A percentile compares a stretch with the other conserved stretches of the same genome.
Evolutionary conservation across 1,140 invertebrate genomes (phyloP).

Genomic region (Cylas formicarius): DNA sequence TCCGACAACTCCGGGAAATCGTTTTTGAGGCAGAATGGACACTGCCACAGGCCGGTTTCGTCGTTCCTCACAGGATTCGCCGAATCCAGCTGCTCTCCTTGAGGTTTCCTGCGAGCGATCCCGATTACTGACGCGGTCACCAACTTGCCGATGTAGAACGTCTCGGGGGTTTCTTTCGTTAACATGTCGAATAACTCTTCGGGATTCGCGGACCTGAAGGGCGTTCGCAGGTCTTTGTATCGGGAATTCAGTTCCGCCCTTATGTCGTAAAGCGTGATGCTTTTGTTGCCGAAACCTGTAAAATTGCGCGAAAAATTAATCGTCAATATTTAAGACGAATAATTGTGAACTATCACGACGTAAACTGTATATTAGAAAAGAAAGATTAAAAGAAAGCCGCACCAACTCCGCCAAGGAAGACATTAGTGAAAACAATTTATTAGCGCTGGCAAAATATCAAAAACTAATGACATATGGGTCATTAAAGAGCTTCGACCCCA

Average conservation of each 20-base stretch:
- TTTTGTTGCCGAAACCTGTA: slow-evolving; percentile 87
- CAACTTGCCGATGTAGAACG: slow-evolving; percentile 89
- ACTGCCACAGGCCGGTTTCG: slow-evolving; percentile 92
- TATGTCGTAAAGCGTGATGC: slow-evolving; percentile 96
- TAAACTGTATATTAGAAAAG: too few relatives aligned
- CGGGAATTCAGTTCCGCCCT: slow-evolving; percentile 89
- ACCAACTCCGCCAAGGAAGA: too few relatives aligned
- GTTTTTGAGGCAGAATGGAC: slow-evolving; percentile 94
- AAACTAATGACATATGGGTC: too few relatives aligned
- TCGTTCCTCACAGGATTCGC: slow-evolving; percentile 92
- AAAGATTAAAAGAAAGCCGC: too few relatives aligned
- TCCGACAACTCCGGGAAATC: slow-evolving; percentile 93
- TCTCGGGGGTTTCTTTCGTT: slow-evolving; percentile 93
- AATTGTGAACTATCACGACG: too few relatives aligned
- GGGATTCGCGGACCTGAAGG: slow-evolving; percentile 69
- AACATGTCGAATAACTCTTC: slow-evolving; percentile 92
- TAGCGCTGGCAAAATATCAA: too few relatives aligned
- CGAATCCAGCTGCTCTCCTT: slow-evolving; percentile 88
- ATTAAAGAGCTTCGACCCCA: too few relatives aligned
- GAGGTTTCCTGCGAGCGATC: slow-evolving; percentile 80
- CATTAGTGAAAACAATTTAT: too few relatives aligned
- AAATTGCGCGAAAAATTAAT: slow-evolving; percentile 4
- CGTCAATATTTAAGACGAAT: too few relatives aligned
- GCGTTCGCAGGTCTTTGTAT: slow-evolving; percentile 87
- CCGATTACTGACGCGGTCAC: slow-evolving; percentile 66